Conservation (phyloP, 2,113 vertebrate species). For the Alethe diademata region DNA sequence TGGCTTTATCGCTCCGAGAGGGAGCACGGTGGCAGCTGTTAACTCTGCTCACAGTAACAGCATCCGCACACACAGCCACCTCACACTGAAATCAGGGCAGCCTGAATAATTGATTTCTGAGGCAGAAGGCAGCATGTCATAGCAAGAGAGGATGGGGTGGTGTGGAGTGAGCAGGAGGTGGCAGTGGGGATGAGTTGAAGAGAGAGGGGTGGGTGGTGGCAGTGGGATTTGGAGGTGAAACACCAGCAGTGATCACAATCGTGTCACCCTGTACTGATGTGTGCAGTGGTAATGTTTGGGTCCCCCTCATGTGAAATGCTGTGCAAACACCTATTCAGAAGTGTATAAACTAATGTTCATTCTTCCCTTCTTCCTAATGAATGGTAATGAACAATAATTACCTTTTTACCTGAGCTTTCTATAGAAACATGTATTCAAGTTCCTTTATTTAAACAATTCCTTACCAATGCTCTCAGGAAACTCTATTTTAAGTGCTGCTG, state of each 20-base stretch:
- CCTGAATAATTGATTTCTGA: conserved; percentile 46
- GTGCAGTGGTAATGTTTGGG: not conserved
- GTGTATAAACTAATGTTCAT: not conserved
- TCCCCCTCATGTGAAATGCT: not conserved
- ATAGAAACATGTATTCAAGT: not conserved
- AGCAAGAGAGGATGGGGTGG: not conserved
- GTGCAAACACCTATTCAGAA: not conserved
- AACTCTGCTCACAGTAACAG: not conserved
- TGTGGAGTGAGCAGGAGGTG: not conserved
- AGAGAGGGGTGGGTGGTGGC: not conserved
- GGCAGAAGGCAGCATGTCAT: not conserved
- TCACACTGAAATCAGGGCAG: conserved; percentile 1
- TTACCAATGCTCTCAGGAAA: not conserved
- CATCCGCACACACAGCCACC: not conserved
- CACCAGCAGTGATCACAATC: not conserved
- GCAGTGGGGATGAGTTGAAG: not conserved
- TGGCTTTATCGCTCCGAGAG: not conserved
- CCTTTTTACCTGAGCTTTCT: not conserved
- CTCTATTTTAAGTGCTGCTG: not conserved
- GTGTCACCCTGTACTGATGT: rapidly evolving
- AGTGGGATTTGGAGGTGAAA: not conserved
- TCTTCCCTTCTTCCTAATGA: not conserved
- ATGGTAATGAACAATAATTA: not conserved
- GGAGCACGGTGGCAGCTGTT: rapidly evolving
- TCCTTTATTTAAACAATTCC: not conserved